Percentiles rank a stretch among this genome's conserved stretches.
phyloP scores from a whole-genome alignment of 2,797 vertebrate genomes.

The Loriculus beryllinus region DNA sequence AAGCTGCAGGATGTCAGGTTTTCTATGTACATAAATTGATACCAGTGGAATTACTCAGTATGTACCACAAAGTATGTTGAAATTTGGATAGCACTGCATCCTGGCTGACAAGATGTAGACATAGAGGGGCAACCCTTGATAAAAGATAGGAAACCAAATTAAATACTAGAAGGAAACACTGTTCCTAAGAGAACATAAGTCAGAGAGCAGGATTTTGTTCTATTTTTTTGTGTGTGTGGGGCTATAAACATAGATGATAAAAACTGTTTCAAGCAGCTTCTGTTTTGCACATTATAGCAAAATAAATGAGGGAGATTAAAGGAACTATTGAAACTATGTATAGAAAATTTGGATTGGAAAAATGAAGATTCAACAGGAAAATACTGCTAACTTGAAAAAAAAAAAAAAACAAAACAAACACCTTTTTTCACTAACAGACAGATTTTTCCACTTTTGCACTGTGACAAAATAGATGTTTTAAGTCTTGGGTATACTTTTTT shows the following conservation, averaged over 20 bases:
- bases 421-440: background rate
- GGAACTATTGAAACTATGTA: background rate
- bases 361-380: background rate
- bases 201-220: background rate
- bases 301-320: background rate
- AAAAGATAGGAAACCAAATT: background rate
- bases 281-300: background rate
- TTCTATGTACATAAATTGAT: background rate
- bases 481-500: background rate
- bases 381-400: background rate
- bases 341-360: background rate
- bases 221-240: background rate
- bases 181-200: background rate
- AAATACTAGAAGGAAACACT: background rate
- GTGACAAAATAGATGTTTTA: background rate
- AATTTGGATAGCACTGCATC: background rate
- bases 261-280: background rate
- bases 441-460: background rate
- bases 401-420: rapidly evolving
- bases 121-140: background rate
- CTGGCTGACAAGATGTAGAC: background rate
- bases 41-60: background rate
- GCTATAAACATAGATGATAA: background rate
- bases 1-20: background rate
- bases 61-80: background rate